Evolutionary conservation across 2,888 invertebrate genomes (phyloP).

Genomic region (Cynaeus angustus): DNA sequence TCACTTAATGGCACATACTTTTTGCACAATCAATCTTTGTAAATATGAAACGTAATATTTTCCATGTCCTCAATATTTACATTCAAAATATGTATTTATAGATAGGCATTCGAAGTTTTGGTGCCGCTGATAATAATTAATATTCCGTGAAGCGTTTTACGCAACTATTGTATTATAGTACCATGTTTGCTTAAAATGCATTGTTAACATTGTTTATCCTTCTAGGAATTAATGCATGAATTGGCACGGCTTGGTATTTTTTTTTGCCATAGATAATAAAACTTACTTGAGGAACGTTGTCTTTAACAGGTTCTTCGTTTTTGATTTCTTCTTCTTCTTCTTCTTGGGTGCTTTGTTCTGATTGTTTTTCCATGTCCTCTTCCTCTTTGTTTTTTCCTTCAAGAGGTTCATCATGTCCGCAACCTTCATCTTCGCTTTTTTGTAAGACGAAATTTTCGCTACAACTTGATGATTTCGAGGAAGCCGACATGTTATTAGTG

Average conservation of each 20-base stretch:
- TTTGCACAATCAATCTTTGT: no score
- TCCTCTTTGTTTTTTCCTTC: constrained; percentile 28
- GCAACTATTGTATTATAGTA: constrained; percentile 16
- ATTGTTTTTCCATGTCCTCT: constrained; percentile 10
- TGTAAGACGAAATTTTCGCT: constrained; percentile 41
- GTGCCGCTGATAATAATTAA: constrained; percentile 4
- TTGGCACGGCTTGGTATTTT: background rate
- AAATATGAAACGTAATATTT: no score
- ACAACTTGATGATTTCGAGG: constrained; percentile 45
- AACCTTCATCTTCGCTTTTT: constrained; percentile 25
- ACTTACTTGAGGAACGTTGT: constrained; percentile 38
- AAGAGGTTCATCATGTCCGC: constrained; percentile 5
- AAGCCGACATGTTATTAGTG: constrained; percentile 24
- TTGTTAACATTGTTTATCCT: constrained; percentile 29
- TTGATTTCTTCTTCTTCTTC: constrained; percentile 5
- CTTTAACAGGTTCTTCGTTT: constrained; percentile 27
- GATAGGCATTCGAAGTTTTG: constrained; percentile 13
- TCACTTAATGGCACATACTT: no score
- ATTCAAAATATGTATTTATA: constrained; percentile 28
- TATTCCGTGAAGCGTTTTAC: constrained; percentile 20
- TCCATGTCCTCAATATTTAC: background rate
- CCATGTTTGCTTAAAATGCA: constrained; percentile 22
- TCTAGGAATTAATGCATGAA: constrained; percentile 17
- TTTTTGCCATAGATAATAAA: no score
- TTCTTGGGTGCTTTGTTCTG: constrained; percentile 3